Base-by-base conservation (phyloP, 2,888 invertebrate genomes). In the Calliopum simillimum region DNA sequence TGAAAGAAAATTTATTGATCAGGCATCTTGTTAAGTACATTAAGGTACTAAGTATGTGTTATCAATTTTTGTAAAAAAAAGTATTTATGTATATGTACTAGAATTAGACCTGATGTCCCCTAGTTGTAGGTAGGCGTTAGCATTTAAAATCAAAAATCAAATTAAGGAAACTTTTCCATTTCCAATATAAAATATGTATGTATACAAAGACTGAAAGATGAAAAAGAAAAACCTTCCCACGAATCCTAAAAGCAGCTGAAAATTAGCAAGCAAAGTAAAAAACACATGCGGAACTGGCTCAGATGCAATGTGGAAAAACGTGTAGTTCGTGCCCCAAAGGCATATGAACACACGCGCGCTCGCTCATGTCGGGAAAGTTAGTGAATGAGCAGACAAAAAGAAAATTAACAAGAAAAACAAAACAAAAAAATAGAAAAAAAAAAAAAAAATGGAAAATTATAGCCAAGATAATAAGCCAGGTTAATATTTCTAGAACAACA, bases 261-360 rank as follows among this genome's bases (percentile, higher is more conserved):
- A 23, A 53, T 12, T 19, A 53, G 11, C 23, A 23, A 3, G 12
- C 21, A 13, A 23, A 46, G 3, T n/a, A 47, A 46, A n/a, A n/a
- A n/a, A 63, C 16, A 25, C 33, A 25, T 53, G 46, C 55, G 44
- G 46, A 66, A 66, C 53, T 66, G 46, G 65, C 44, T 66, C 56
- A 66, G 55, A 56, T 44, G 55, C 55, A 46, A 66, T 41, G 65
- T 55, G 43, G 46, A 66, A 56, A 66, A 66, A 66, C 53, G 44
- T 65, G 55, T 44, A 65, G 21, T 55, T 55, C 55, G 65, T 66
- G 65, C 43, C 56, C n/a, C 11, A 8, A 44, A 55, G 44, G 16
- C 41, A 23, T 13, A 53, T 19, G 46, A 46, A 25, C 55, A 55
- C 53, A 53, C 53, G 65, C 65, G 65, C 65, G n/a, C n/a, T n/a